Base-by-base conservation (phyloP, 2,113 vertebrate genomes). In the Corythaixoides concolor region DNA sequence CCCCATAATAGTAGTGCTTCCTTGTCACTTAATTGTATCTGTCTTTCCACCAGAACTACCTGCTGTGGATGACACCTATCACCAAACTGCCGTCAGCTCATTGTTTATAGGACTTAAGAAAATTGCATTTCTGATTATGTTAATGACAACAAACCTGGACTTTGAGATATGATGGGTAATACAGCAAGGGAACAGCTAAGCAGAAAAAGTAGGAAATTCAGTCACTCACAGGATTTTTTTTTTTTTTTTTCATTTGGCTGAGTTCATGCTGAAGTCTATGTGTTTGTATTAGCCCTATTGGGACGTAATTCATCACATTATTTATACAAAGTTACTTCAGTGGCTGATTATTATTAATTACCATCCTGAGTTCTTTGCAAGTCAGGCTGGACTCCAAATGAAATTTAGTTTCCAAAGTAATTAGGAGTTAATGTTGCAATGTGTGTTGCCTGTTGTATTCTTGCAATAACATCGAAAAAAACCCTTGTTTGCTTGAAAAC, bases 311-410 rank as follows among this genome's bases (percentile, higher is more conserved):
- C 80, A 94, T 96, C 97, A 98, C 96, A 97, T 72, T 98, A 98
- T 98, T 98, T 98, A 95, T 97, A 97, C 88, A 97, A 97, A 97
- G 96, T 97, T 93, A 96, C 96, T 98, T 96, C 95, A 94, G 85
- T 97, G 97, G 97, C 96, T 97, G 97, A 98, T 98, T 98, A 96
- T 97, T 97, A 98, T 99, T 99, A 99, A 99, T 99, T 99, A 97
- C 98, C 90, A 94, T 97, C 68, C 64, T 70, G 94, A 96, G 96
- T 96, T 94, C 95, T 89, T 96, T 96, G 96, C 63, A 90, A 93
- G 73, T 94, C 89, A 92, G 82, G 64, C 82, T 87, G 75, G 82
- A 96, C 86, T 97, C 55, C n/a, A 55, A 82, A 90, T 72, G 83
- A 93, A 97, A 94, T 87, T 81, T 70, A 24, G 26, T 95, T 96